phyloP scores from a whole-genome alignment of 2,888 invertebrate species.

The Diarsia mendica region DNA sequence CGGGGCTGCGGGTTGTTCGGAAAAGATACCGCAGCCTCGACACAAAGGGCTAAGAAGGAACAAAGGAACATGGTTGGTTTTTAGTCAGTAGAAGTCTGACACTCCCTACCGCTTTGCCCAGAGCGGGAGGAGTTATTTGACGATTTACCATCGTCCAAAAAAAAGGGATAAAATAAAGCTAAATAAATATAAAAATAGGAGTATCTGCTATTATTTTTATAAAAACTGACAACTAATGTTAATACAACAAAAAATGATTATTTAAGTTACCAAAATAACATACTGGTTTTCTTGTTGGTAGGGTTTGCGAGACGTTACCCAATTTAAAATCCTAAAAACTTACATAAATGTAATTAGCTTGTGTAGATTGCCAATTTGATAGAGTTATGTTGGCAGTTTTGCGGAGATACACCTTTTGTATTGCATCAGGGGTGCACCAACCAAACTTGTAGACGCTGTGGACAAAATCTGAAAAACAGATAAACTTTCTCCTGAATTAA shows the following conservation, averaged over 20 bases:
- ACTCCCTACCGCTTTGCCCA: too few relatives aligned
- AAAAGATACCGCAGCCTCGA: too few relatives aligned
- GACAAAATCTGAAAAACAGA: slow-evolving; percentile 50
- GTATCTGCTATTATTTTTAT: neutral
- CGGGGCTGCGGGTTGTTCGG: too few relatives aligned
- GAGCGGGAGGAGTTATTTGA: too few relatives aligned
- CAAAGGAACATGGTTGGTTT: too few relatives aligned
- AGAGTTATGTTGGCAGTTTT: slow-evolving; percentile 71
- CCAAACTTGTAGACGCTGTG: slow-evolving; percentile 82
- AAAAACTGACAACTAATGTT: neutral
- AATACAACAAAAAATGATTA: neutral
- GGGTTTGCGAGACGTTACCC: neutral
- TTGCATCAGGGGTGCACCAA: slow-evolving; percentile 72
- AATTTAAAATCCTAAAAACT: slow-evolving; percentile 52
- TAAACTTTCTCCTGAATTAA: neutral
- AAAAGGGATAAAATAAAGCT: too few relatives aligned
- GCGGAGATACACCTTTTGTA: slow-evolving; percentile 62
- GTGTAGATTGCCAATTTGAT: slow-evolving; percentile 62
- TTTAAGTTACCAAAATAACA: neutral
- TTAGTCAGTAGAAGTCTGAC: too few relatives aligned
- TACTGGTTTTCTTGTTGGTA: neutral
- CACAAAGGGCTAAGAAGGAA: too few relatives aligned
- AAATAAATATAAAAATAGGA: too few relatives aligned
- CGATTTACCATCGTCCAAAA: too few relatives aligned
- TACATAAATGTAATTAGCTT: slow-evolving; percentile 75